These are phyloP conservation scores for Pyrocephalus nanus DNA, from an alignment of 2,797 vertebrate species.

Conservation along the genomic window DNA sequence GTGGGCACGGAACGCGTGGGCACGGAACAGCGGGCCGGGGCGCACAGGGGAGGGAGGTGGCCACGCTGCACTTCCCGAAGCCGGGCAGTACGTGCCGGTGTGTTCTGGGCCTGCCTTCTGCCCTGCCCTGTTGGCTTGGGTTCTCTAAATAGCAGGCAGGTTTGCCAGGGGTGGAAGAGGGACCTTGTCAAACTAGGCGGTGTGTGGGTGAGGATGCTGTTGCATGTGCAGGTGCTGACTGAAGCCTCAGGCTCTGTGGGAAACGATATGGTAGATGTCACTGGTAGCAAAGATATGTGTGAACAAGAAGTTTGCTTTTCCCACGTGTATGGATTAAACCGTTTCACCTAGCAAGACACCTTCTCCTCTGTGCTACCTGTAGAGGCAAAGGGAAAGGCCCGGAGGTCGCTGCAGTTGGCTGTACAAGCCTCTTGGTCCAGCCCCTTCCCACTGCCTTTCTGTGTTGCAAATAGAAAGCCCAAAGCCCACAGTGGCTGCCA, in stretches of 20 bases:
- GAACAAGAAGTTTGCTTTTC: not conserved
- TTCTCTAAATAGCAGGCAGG: not conserved
- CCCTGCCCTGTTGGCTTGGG: not conserved
- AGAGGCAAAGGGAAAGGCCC: not conserved
- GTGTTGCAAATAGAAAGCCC: not conserved
- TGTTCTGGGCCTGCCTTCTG: rapidly evolving
- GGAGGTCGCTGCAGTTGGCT: not conserved
- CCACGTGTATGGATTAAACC: rapidly evolving
- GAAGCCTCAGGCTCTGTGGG: not conserved
- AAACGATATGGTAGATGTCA: not conserved
- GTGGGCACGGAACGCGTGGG: not conserved
- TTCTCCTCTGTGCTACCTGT: not conserved
- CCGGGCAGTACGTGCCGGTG: rapidly evolving
- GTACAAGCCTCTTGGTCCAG: not conserved
- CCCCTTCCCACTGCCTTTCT: rapidly evolving
- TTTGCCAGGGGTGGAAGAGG: not conserved
- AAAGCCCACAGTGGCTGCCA: not conserved
- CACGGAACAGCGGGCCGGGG: not conserved
- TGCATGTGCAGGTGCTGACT: not conserved
- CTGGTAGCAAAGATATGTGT: not conserved
- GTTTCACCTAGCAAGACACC: not conserved
- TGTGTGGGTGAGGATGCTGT: not conserved
- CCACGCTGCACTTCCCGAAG: rapidly evolving
- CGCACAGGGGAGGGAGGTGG: rapidly evolving
- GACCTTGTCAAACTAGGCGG: not conserved